A percentile compares a stretch with the other conserved stretches of the same genome.
Evolutionary conservation across 2,113 vertebrate species (phyloP).

Genomic region (Lanius collurio): DNA sequence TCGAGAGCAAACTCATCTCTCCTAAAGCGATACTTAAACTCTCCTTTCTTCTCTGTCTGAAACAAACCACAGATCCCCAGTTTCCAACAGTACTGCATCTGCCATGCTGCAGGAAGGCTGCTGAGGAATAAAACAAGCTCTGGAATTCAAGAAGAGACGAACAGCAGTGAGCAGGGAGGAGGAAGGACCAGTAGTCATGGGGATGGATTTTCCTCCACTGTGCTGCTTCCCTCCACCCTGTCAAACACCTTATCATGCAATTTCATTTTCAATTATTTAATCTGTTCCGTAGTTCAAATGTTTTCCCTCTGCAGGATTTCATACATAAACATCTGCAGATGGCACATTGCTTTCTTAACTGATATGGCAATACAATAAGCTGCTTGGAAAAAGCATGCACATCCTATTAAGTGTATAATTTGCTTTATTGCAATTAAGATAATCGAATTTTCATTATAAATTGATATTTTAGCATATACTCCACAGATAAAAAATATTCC

Average conservation of each 20-base stretch:
- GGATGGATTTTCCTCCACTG: conserved; percentile 28
- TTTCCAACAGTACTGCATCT: neutral
- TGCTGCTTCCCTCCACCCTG: conserved; percentile 2
- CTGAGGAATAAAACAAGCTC: conserved; percentile 44
- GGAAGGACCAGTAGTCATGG: conserved; percentile 58
- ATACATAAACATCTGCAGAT: conserved; percentile 37
- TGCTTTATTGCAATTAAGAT: neutral
- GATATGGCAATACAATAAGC: neutral
- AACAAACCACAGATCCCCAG: neutral
- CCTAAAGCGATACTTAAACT: neutral
- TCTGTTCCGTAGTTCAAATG: neutral
- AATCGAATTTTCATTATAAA: neutral
- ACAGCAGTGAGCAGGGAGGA: conserved; percentile 58
- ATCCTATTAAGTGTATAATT: neutral
- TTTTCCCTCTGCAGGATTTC: conserved; percentile 42
- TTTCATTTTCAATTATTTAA: conserved; percentile 42
- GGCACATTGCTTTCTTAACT: conserved; percentile 6
- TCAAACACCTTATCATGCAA: conserved; percentile 36
- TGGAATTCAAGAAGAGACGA: conserved; percentile 29
- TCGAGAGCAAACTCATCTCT: conserved; percentile 4
- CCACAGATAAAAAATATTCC: neutral
- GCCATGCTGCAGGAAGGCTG: neutral
- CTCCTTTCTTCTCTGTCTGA: conserved; percentile 15
- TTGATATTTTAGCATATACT: neutral
- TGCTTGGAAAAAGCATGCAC: neutral